phyloP scores from a whole-genome alignment of 1,140 invertebrate genomes.

The Trichonephila clavipes region DNA sequence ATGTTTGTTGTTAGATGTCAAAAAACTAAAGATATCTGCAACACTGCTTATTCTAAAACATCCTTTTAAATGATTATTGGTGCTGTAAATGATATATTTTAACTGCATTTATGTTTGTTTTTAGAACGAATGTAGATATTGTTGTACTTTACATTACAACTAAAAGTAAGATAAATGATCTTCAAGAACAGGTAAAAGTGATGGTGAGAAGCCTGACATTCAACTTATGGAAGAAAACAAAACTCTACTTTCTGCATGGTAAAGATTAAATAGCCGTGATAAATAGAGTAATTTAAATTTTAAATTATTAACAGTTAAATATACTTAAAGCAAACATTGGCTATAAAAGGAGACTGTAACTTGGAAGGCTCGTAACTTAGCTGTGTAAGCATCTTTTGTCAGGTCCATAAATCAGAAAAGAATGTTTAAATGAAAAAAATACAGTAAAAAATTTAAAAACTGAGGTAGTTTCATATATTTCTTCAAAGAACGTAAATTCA shows the following conservation, averaged over 20 bases:
- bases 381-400: background rate
- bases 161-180: background rate
- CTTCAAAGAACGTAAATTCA: no score
- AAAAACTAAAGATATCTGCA: background rate
- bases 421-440: no score
- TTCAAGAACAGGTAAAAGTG: background rate
- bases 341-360: background rate
- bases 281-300: constrained; percentile 34
- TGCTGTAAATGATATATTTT: background rate
- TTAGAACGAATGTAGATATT: background rate
- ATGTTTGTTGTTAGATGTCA: background rate
- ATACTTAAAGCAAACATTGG: background rate
- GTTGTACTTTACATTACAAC: background rate
- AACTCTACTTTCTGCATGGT: background rate
- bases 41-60: no score
- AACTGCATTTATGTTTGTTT: background rate
- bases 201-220: background rate
- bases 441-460: no score
- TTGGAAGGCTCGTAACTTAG: background rate
- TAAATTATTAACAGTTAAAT: constrained; percentile 40
- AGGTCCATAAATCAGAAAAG: constrained; percentile 13
- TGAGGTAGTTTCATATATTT: no score
- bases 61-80: no score
- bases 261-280: constrained; percentile 29
- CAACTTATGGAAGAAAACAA: background rate